Evolutionary conservation across 1,140 invertebrate genomes (phyloP).

Genomic region (Cherax destructor): DNA sequence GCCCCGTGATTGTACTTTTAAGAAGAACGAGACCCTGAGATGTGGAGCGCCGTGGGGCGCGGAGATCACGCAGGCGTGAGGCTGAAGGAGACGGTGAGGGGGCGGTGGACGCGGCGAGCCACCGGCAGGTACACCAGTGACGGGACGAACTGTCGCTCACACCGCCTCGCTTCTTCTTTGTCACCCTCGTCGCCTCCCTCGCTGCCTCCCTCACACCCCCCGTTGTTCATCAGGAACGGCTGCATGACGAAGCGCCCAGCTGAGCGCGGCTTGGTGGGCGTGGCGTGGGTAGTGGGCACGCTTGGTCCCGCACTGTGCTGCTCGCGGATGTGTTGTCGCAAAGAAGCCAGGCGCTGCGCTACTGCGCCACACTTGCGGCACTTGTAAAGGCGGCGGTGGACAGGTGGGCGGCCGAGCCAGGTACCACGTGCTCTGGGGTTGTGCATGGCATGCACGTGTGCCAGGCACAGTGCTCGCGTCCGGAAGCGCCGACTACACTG

Average conservation of each 20-base stretch:
- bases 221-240: slow-evolving; percentile 85
- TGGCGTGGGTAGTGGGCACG: slow-evolving; percentile 74
- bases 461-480: slow-evolving; percentile 74
- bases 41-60: slow-evolving; percentile 40
- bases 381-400: slow-evolving; percentile 75
- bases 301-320: slow-evolving; percentile 69
- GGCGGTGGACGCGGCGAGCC: slow-evolving; percentile 85
- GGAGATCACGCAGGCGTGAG: slow-evolving; percentile 87
- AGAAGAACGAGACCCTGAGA: slow-evolving; percentile 60
- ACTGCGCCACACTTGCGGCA: slow-evolving; percentile 83
- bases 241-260: slow-evolving; percentile 84
- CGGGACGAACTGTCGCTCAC: slow-evolving; percentile 83
- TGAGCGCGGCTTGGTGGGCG: slow-evolving; percentile 73
- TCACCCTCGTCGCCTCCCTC: not conserved
- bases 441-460: slow-evolving; percentile 76
- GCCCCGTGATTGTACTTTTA: slow-evolving; percentile 62
- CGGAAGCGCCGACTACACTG: slow-evolving; percentile 77
- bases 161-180: slow-evolving; percentile 70
- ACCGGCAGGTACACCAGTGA: slow-evolving; percentile 95
- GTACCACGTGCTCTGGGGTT: slow-evolving; percentile 58
- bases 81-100: slow-evolving; percentile 91
- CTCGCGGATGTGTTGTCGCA: slow-evolving; percentile 82
- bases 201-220: slow-evolving; percentile 48
- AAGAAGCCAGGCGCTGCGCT: slow-evolving; percentile 80
- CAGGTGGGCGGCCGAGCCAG: slow-evolving; percentile 49